Base-by-base conservation (phyloP, 2,888 invertebrate species). In the Nomada fabriciana region DNA sequence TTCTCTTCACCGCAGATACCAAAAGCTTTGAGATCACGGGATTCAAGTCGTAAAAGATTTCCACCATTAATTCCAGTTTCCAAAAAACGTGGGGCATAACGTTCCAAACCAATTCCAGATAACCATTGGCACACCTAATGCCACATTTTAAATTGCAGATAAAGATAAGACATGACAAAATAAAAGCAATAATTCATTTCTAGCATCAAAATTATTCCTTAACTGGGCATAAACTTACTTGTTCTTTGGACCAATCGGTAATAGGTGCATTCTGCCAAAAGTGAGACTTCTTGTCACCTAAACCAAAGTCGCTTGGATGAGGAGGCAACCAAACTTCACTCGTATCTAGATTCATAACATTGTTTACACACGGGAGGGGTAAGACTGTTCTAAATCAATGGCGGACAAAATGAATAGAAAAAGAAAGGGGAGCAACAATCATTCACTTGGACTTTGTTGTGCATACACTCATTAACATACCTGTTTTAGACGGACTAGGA, bases 101-200 rank as follows among this genome's bases (percentile, higher is more conserved):
- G 97, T 93, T 98, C 98, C 92, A 99, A 94, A 55, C 98, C 95
- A 74, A 96, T 92, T 7, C 94, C 97, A 86, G 98, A 95, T 85
- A 99, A 95, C 98, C 98, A 99, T 94, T 98, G 98, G 94, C 98
- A 98, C 71, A 99, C 98, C 97, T 98, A 92, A 10, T 47, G 36
- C 25, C 4, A 72, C 36, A 76, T 71, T 61, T n/a, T 15, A 52
- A 53, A 9, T 81, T 60, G 76, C 10, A 52, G n/a, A 69, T 25
- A 2, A 13, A 29, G 20, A 63, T 9, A 0, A 15, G 18, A 47
- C 57, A 20, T 20, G 47, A 60, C 13, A 69, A 59, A 11, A 3
- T 7, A 5, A 36, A 36, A 15, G 23, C 36, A 50, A 23, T 7
- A 36, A 36, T 7, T 36, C 36, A 7, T 36, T 36, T 36, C 5